Conservation (phyloP, 2,888 invertebrate species). For the Euzophera pinguis region DNA sequence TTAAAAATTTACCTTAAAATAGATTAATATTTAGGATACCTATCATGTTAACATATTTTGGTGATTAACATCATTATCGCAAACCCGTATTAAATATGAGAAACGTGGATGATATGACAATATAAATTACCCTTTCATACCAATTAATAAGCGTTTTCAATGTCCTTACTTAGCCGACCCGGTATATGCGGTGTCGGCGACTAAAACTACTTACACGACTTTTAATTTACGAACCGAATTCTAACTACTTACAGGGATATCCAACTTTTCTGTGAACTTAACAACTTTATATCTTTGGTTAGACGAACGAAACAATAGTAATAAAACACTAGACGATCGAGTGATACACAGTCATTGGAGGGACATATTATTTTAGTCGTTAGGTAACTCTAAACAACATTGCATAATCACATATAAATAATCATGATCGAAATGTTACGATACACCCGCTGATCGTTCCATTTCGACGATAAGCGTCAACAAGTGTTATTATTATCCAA, state of each 20-base stretch:
- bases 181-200: constrained; percentile 62
- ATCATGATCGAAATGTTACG: constrained; percentile 70
- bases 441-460: constrained; percentile 57
- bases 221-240: constrained; percentile 69
- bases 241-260: constrained; percentile 74
- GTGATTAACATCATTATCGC: constrained; percentile 80
- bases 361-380: constrained; percentile 73
- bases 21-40: constrained; percentile 72
- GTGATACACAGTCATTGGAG: constrained; percentile 75
- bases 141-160: constrained; percentile 81
- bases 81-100: constrained; percentile 80
- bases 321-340: constrained; percentile 72
- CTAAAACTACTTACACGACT: constrained; percentile 74
- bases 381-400: constrained; percentile 77
- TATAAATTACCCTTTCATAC: constrained; percentile 81
- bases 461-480: constrained; percentile 76
- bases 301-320: constrained; percentile 70
- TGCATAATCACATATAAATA: constrained; percentile 74
- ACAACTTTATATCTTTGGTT: constrained; percentile 73
- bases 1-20: constrained; percentile 75
- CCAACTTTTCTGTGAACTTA: constrained; percentile 62
- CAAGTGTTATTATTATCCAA: constrained; percentile 68
- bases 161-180: constrained; percentile 75
- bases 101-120: constrained; percentile 80
- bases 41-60: constrained; percentile 75